Percentiles rank a stretch among this genome's conserved stretches.
Evolutionary conservation across 2,113 vertebrate genomes (phyloP).

Genomic region (Apodemus speciosus): DNA sequence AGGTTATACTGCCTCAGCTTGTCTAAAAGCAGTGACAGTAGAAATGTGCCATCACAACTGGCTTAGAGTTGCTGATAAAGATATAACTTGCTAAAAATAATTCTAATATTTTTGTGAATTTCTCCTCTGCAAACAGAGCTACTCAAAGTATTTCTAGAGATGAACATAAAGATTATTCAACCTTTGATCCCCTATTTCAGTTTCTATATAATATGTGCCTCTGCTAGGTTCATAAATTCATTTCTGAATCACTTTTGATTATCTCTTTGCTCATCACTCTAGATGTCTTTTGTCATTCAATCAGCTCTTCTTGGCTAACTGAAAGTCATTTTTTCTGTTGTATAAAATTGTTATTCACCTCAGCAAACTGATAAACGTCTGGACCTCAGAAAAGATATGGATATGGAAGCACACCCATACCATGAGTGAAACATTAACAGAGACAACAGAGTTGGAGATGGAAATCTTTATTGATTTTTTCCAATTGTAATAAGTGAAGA

Average conservation of each 20-base stretch:
- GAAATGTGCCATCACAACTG: neutral
- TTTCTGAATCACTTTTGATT: neutral
- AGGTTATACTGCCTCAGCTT: neutral
- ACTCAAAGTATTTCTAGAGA: neutral
- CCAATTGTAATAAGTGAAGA: neutral
- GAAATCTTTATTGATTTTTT: neutral
- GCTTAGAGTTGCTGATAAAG: neutral
- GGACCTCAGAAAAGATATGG: neutral
- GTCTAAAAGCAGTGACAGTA: neutral
- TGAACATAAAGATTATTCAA: neutral
- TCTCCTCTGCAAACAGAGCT: neutral
- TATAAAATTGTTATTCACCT: neutral
- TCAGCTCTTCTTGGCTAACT: neutral
- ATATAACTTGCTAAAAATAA: neutral
- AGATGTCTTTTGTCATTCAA: constrained; percentile 24
- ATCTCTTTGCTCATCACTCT: neutral
- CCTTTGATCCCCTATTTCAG: neutral
- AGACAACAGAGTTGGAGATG: neutral
- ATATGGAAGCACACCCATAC: neutral
- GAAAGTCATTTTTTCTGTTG: neutral
- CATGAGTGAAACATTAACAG: neutral
- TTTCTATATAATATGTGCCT: neutral
- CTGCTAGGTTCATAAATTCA: neutral
- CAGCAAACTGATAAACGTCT: neutral
- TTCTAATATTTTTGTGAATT: constrained; percentile 25